Evolutionary conservation across 2,888 invertebrate genomes (phyloP).

Genomic region (Anticlea derivata): DNA sequence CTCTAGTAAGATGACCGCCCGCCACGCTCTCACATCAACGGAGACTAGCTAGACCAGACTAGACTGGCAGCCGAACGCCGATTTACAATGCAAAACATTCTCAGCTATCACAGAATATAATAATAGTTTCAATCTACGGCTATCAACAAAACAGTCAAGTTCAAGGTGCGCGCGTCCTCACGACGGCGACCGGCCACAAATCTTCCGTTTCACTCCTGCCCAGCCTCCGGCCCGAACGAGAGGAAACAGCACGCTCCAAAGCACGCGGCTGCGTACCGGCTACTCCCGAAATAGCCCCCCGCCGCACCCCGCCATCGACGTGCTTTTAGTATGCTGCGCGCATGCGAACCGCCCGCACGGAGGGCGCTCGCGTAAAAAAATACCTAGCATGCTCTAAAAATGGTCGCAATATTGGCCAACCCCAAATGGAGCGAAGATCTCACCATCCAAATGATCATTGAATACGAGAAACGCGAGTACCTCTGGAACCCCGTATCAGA

Average conservation of each 20-base stretch:
- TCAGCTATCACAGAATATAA: conserved; percentile 10
- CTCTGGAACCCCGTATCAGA: conserved; percentile 80
- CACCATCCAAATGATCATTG: conserved; percentile 79
- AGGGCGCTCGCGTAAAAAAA: conserved; percentile 55
- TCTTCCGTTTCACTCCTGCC: conserved; percentile 82
- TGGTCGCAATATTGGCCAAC: conserved; percentile 79
- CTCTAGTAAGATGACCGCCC: no score
- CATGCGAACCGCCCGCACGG: conserved; percentile 84
- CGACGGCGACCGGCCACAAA: conserved; percentile 60
- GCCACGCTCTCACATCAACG: no score
- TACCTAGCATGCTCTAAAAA: conserved; percentile 67
- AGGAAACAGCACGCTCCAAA: conserved; percentile 82
- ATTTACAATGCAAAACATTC: conserved; percentile 27
- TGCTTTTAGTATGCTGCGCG: conserved; percentile 85
- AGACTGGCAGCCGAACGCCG: neutral
- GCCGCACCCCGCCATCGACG: conserved; percentile 78
- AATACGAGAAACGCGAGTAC: conserved; percentile 79
- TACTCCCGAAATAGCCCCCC: conserved; percentile 83
- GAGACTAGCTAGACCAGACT: neutral
- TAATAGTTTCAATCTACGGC: conserved; percentile 9
- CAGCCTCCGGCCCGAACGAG: conserved; percentile 76
- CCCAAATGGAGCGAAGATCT: conserved; percentile 82
- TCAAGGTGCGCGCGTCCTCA: conserved; percentile 44
- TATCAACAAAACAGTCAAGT: conserved; percentile 32
- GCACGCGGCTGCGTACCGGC: conserved; percentile 83